Conservation (phyloP, 2,797 vertebrate genomes). For the Eospalax fontanierii region DNA sequence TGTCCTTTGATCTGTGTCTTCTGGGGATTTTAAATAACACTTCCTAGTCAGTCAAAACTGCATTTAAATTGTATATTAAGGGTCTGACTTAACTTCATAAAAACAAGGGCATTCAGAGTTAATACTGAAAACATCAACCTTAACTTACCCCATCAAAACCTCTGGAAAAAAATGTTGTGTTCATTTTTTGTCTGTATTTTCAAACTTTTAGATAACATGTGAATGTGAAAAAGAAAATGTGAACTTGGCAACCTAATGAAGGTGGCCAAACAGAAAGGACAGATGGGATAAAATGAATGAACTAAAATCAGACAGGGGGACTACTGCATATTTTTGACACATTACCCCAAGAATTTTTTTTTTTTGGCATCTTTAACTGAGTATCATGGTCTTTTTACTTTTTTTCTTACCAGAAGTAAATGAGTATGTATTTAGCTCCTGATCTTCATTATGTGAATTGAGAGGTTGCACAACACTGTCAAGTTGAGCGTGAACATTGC, state of each 20-base stretch:
- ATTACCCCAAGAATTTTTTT: not conserved
- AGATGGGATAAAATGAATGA: constrained; percentile 53
- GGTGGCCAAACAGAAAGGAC: constrained; percentile 4
- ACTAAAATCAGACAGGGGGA: not conserved
- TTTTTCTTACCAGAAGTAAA: constrained; percentile 33
- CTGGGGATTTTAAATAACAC: constrained; percentile 79
- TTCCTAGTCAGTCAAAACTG: constrained; percentile 76
- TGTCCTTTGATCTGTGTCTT: constrained; percentile 82
- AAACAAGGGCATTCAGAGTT: constrained; percentile 76
- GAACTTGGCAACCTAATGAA: constrained; percentile 25
- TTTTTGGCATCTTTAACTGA: constrained; percentile 58
- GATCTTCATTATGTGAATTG: not conserved
- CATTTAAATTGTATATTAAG: constrained; percentile 79
- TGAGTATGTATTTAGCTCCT: not conserved
- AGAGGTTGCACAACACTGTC: not conserved
- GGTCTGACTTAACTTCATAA: constrained; percentile 74
- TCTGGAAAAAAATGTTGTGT: not conserved
- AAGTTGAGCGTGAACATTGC: not conserved
- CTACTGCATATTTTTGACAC: not conserved
- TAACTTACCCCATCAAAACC: constrained; percentile 61
- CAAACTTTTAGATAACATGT: constrained; percentile 55
- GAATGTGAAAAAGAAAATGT: constrained; percentile 63
- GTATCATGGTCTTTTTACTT: constrained; percentile 13
- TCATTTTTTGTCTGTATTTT: constrained; percentile 40
- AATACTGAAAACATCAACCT: constrained; percentile 73